Evolutionary conservation across 2,113 vertebrate genomes (phyloP), one percentile per base, ranked within the genome.

Genomic region (Oceanodroma tethys): DNA sequence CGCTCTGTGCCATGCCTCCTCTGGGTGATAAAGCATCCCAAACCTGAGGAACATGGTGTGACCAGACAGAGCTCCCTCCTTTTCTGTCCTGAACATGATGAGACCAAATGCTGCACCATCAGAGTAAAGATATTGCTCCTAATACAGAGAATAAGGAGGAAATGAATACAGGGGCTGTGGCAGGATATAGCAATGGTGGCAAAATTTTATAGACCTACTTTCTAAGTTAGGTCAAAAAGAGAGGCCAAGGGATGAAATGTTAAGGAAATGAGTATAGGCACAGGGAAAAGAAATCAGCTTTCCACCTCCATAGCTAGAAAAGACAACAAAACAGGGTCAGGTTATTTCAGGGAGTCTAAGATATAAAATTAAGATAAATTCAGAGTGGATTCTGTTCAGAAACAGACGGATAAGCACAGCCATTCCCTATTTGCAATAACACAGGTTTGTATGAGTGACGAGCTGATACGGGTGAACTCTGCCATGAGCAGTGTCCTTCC

Each of bases 11-110:
- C 21, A 9, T 36, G 38, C 7, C 45, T 47, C 10, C 18, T 55
- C 40, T 42, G 58, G 19, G 56, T 45, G 8, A 36, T 23, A 72
- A 63, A 63, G 43, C 22, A 52, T 32, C 22, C 52, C 27, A 38
- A 67, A 67, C 27, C 60, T 18, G 9, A 52, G 60, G 34, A 67
- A 74, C 10, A 2, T 2, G 9, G 9, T 7, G 17, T 0, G 0
- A 32, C 20, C 42, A 30, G 43, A 42, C 30, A 42, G 8, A 72
- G 34, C 42, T 42, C 27, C n/a, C 10, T 80, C 10, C 16, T 48
- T 56, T 48, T 56, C 76, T 58, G 30, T 42, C 25, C 43, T 50
- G 50, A 65, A 72, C 14, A 8, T 0, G 10, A 36, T 43, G 50
- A 81, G 32, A 38, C 20, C 2, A 20, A 48, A 29, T 48, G 23